These are phyloP conservation scores for Mus spretus DNA, from an alignment of 2,797 vertebrate species.

Conservation along the genomic window DNA sequence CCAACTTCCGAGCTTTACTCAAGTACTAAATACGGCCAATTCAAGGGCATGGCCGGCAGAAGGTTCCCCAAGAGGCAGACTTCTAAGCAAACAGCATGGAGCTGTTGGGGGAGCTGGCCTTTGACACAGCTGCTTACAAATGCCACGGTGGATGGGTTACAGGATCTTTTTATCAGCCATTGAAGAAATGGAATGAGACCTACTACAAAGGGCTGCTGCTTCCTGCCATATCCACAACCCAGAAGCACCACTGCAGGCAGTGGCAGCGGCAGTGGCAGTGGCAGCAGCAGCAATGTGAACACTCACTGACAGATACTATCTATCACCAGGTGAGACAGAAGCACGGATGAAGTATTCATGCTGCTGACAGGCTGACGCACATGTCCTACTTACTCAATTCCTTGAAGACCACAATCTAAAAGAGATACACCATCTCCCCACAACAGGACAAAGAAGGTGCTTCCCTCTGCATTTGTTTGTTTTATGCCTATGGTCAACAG, in stretches of 20 bases:
- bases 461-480: conserved; percentile 92
- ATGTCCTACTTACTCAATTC: conserved; percentile 93
- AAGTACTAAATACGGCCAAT: conserved; percentile 94
- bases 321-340: conserved; percentile 88
- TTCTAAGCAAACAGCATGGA: conserved; percentile 92
- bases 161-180: conserved; percentile 88
- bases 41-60: conserved; percentile 95
- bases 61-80: conserved; percentile 96
- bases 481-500: conserved; percentile 97
- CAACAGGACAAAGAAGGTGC: conserved; percentile 92
- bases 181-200: conserved; percentile 95
- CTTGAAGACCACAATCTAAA: conserved; percentile 95
- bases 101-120: conserved; percentile 94
- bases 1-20: conserved; percentile 97
- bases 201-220: conserved; percentile 93
- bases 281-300: conserved; percentile 96
- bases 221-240: conserved; percentile 95
- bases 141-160: conserved; percentile 96
- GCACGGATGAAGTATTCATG: conserved; percentile 94
- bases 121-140: conserved; percentile 94
- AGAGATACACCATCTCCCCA: conserved; percentile 94
- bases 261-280: too few species aligned
- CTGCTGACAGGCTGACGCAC: conserved; percentile 96
- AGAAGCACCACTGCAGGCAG: conserved; percentile 90
- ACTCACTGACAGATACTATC: conserved; percentile 96